Conservation (phyloP, 2,797 vertebrate species). For the Pitangus sulphuratus region DNA sequence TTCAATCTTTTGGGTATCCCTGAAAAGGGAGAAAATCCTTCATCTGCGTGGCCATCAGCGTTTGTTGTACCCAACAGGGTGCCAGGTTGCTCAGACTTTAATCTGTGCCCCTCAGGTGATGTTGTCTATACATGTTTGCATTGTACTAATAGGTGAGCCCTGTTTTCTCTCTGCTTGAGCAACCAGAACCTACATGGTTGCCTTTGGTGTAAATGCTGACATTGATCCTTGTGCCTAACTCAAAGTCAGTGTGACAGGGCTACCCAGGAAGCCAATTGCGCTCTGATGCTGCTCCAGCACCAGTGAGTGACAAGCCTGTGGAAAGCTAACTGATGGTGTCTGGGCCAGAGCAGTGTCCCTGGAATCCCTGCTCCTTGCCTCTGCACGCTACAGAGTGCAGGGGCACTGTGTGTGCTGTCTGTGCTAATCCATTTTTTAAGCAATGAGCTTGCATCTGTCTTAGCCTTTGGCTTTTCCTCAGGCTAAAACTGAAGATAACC, state of each 20-base stretch:
- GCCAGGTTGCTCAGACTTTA: not conserved
- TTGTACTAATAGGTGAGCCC: not conserved
- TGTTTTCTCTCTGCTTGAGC: not conserved
- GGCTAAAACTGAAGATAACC: not conserved
- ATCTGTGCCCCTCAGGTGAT: not conserved
- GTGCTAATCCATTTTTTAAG: not conserved
- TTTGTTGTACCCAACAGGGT: not conserved
- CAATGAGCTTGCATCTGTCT: not conserved
- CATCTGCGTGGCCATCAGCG: not conserved
- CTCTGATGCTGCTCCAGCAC: not conserved
- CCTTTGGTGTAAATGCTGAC: not conserved
- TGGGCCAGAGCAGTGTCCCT: not conserved
- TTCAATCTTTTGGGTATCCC: not conserved
- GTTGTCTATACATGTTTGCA: accelerated
- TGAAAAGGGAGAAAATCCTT: not conserved
- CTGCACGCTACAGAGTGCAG: not conserved
- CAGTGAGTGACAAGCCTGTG: not conserved
- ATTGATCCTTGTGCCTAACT: not conserved
- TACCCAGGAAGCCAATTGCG: not conserved
- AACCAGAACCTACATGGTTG: accelerated
- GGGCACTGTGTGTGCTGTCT: not conserved
- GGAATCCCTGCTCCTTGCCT: not conserved
- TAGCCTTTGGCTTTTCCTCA: not conserved
- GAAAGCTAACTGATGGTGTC: not conserved
- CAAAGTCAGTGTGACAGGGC: not conserved